These are phyloP conservation scores for Hemitrygon akajei DNA, from an alignment of 2,797 vertebrate species.

Conservation along the genomic window DNA sequence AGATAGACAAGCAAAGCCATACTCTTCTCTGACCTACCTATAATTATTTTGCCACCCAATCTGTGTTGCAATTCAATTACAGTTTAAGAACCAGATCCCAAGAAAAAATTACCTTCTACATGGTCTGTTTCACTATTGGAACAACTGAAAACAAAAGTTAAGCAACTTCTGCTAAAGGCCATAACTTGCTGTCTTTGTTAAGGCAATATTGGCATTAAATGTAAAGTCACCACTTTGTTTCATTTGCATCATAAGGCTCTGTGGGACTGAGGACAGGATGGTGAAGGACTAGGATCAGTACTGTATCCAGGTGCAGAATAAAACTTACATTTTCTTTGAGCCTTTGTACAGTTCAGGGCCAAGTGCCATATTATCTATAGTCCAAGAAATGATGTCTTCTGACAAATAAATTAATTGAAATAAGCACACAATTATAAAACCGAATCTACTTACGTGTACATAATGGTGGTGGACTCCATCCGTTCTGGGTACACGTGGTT, in stretches of 20 bases:
- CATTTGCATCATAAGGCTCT: not conserved
- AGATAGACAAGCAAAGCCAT: no score
- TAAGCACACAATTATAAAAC: not conserved
- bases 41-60: no score
- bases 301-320: not conserved
- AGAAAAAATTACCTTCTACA: not conserved
- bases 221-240: not conserved
- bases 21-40: no score
- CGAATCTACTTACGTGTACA: slow-evolving; percentile 45
- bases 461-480: slow-evolving; percentile 43
- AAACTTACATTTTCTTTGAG: not conserved
- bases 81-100: no score
- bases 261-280: not conserved
- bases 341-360: not conserved
- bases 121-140: not conserved
- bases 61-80: not conserved
- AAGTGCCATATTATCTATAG: not conserved
- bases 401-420: not conserved
- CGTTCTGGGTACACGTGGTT: slow-evolving; percentile 42
- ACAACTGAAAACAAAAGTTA: not conserved
- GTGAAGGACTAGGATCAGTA: not conserved
- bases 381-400: not conserved
- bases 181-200: not conserved
- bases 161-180: not conserved
- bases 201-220: not conserved